These are phyloP conservation scores for Spodoptera exigua DNA, from an alignment of 2,888 invertebrate species.

Conservation along the genomic window DNA sequence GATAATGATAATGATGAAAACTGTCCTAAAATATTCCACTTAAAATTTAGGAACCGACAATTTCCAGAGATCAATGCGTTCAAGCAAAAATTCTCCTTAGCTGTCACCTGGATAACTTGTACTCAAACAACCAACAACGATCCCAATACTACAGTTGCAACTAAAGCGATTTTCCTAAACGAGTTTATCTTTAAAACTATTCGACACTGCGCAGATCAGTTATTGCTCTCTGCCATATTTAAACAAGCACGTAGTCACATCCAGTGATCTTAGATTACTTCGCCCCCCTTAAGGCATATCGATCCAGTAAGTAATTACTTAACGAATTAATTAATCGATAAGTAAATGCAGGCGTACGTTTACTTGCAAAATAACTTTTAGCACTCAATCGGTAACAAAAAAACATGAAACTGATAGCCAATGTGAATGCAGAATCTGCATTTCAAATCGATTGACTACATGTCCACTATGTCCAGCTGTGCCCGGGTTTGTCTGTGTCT, in stretches of 20 bases:
- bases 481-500: constrained; percentile 17
- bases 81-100: too few species aligned
- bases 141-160: constrained; percentile 2
- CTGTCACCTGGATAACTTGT: neutral
- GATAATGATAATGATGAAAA: too few species aligned
- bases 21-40: too few species aligned
- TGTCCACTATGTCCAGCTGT: constrained; percentile 1
- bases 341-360: constrained; percentile 20
- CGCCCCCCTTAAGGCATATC: constrained; percentile 21
- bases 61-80: too few species aligned
- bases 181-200: constrained; percentile 32
- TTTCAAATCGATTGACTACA: constrained; percentile 26
- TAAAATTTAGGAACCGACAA: too few species aligned
- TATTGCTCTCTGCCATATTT: constrained; percentile 1
- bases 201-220: constrained; percentile 6
- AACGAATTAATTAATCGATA: constrained; percentile 43
- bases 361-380: constrained; percentile 52
- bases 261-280: constrained; percentile 20
- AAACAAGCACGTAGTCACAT: constrained; percentile 13
- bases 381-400: constrained; percentile 44
- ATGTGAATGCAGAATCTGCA: constrained; percentile 25
- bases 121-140: constrained; percentile 3
- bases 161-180: constrained; percentile 39
- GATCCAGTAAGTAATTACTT: constrained; percentile 34
- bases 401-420: constrained; percentile 25